phyloP scores from a whole-genome alignment of 2,888 invertebrate species.

The Euproctis similis region DNA sequence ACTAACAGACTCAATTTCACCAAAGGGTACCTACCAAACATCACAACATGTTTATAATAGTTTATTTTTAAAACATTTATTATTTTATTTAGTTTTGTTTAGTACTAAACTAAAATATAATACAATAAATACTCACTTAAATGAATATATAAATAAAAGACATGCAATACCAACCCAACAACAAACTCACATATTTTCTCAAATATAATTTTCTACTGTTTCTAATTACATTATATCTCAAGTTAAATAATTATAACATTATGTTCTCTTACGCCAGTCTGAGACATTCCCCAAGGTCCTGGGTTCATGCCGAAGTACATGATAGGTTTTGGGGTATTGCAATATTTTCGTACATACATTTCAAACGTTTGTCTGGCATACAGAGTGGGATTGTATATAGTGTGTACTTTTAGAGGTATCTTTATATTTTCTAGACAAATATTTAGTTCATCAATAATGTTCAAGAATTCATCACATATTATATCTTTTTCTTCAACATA shows the following conservation, averaged over 20 bases:
- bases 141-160: too few species aligned
- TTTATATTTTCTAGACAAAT: constrained; percentile 54
- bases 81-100: too few species aligned
- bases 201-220: too few species aligned
- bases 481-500: constrained; percentile 16
- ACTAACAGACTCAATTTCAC: constrained; percentile 85
- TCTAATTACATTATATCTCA: too few species aligned
- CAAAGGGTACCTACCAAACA: constrained; percentile 91
- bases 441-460: constrained; percentile 55
- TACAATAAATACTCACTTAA: too few species aligned
- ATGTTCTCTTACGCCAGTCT: constrained; percentile 84
- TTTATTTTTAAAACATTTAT: too few species aligned
- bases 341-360: constrained; percentile 83
- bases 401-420: constrained; percentile 75
- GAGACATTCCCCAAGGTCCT: constrained; percentile 97
- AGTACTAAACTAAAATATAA: too few species aligned
- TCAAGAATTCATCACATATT: constrained; percentile 39
- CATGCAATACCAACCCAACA: too few species aligned
- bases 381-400: constrained; percentile 89
- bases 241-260: neutral
- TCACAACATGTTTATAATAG: too few species aligned
- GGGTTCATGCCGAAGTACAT: constrained; percentile 96
- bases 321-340: constrained; percentile 79
- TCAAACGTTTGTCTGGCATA: constrained; percentile 89
- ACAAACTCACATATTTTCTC: too few species aligned